phyloP scores from a whole-genome alignment of 1,140 invertebrate species.

The Triops cancriformis region DNA sequence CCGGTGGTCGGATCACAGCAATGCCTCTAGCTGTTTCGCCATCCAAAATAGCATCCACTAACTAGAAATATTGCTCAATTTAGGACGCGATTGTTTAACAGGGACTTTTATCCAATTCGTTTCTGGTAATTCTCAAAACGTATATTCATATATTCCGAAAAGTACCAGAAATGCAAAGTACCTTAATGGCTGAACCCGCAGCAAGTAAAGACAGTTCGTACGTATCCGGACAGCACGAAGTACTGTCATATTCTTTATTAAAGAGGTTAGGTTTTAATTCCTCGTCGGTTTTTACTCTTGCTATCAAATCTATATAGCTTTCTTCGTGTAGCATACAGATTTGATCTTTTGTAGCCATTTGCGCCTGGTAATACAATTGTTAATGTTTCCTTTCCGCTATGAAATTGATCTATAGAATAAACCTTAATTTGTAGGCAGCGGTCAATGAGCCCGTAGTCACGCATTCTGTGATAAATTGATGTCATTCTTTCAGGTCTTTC shows the following conservation, averaged over 20 bases:
- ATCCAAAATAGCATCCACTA: constrained; percentile 63
- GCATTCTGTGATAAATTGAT: constrained; percentile 56
- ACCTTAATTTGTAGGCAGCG: constrained; percentile 48
- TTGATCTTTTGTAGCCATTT: constrained; percentile 25
- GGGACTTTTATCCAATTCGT: no score
- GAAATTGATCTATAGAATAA: constrained; percentile 20
- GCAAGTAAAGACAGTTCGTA: neutral
- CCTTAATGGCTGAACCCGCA: constrained; percentile 15
- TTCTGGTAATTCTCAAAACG: no score
- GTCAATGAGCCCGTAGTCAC: constrained; percentile 55
- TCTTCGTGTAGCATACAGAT: constrained; percentile 43
- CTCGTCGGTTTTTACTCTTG: constrained; percentile 46
- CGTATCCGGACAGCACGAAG: constrained; percentile 12
- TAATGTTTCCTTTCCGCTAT: constrained; percentile 9
- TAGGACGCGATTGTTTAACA: no score
- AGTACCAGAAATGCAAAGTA: no score
- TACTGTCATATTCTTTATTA: neutral
- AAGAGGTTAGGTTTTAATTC: neutral
- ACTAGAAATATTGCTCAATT: constrained; percentile 43
- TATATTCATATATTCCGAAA: no score
- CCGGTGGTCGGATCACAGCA: constrained; percentile 74
- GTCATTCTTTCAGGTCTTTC: constrained; percentile 65
- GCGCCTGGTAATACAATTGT: constrained; percentile 30
- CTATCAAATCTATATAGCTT: constrained; percentile 56
- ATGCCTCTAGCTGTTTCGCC: constrained; percentile 57